phyloP scores from a whole-genome alignment of 2,888 invertebrate species.

The Athalia cordata region DNA sequence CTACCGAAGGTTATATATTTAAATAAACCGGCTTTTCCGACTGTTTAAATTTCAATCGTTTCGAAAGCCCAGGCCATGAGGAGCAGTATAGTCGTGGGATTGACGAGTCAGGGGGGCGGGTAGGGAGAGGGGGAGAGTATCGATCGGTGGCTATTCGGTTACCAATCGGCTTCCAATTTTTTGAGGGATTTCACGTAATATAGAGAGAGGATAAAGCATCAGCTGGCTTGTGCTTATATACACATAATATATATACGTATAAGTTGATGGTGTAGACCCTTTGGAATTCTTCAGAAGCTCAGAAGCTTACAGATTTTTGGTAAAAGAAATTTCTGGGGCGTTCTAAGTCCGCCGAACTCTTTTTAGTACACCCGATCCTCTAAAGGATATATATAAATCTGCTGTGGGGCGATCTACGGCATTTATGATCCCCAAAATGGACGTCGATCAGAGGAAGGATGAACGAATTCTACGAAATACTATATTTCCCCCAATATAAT shows the following conservation, averaged over 20 bases:
- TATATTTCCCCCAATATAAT: too few species aligned
- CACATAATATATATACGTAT: too few species aligned
- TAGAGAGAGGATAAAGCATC: constrained; percentile 25
- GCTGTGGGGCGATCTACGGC: neutral
- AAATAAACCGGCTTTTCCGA: constrained; percentile 22
- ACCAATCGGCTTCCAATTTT: constrained; percentile 36
- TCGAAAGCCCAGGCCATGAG: constrained; percentile 1
- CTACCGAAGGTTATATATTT: neutral
- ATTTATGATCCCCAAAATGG: too few species aligned
- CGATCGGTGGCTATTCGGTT: constrained; percentile 3
- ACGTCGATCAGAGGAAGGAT: too few species aligned
- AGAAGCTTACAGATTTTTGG: constrained; percentile 21
- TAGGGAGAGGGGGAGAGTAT: neutral
- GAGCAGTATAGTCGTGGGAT: too few species aligned
- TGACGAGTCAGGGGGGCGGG: too few species aligned
- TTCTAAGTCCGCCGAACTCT: constrained; percentile 36
- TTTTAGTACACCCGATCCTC: constrained; percentile 7
- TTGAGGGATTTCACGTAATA: constrained; percentile 37
- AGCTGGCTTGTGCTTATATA: too few species aligned
- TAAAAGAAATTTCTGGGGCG: constrained; percentile 33
- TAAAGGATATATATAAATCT: neutral
- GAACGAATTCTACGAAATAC: too few species aligned
- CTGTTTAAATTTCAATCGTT: constrained; percentile 36
- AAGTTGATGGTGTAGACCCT: neutral
- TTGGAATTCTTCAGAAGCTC: constrained; percentile 20